phyloP scores from a whole-genome alignment of 1,140 invertebrate genomes.

The Stratiolaelaps scimitus region DNA sequence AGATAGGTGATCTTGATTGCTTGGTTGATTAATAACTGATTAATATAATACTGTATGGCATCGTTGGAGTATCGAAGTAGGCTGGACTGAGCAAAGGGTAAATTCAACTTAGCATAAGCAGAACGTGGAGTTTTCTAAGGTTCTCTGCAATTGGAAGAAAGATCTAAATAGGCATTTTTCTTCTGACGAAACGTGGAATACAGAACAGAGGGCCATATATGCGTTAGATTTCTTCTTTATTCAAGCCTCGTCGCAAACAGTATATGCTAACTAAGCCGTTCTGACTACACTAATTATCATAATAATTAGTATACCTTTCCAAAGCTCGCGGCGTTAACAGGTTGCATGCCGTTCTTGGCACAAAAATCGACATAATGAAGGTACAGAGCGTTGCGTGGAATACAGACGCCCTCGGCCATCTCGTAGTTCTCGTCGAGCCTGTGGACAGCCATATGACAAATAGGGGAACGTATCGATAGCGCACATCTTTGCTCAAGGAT shows the following conservation, averaged over 20 bases:
- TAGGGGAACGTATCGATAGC: background rate
- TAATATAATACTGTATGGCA: too few relatives aligned
- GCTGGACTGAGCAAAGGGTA: too few relatives aligned
- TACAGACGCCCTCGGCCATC: constrained; percentile 48
- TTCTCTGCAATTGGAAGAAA: too few relatives aligned
- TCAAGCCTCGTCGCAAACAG: background rate
- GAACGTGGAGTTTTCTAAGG: too few relatives aligned
- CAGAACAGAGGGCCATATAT: background rate
- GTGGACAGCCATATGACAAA: background rate
- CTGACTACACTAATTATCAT: too few relatives aligned
- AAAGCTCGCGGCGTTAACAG: constrained; percentile 50
- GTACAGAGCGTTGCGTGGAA: constrained; percentile 48
- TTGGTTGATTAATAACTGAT: constrained; percentile 14
- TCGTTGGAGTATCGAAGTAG: too few relatives aligned
- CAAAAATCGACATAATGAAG: constrained; percentile 49
- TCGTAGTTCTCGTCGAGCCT: constrained; percentile 50
- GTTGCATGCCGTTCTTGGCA: constrained; percentile 44
- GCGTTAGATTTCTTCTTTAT: too few relatives aligned
- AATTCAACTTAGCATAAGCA: too few relatives aligned
- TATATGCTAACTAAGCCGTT: too few relatives aligned
- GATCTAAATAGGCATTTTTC: background rate
- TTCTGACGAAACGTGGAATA: background rate
- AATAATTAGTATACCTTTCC: constrained; percentile 44
- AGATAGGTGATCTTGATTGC: too few relatives aligned
- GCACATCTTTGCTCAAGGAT: constrained; percentile 26